Conservation (phyloP, 1,140 invertebrate species). For the Harpegnathos saltator region DNA sequence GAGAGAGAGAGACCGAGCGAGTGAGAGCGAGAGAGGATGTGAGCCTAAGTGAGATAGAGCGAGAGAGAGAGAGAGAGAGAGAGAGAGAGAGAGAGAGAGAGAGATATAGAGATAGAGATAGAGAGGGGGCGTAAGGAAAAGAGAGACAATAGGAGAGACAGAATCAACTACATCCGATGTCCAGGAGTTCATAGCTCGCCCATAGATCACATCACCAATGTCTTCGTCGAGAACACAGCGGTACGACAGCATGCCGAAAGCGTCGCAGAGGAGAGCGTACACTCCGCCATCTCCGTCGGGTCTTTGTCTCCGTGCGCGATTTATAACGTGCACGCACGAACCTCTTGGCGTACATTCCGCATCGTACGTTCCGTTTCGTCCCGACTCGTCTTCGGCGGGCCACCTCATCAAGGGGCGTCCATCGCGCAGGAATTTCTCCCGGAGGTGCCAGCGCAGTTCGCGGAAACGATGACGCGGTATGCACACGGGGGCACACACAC, state of each 20-base stretch:
- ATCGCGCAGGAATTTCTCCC: too few relatives aligned
- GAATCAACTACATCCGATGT: conserved; percentile 52
- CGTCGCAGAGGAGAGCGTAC: not conserved
- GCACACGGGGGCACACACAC: too few relatives aligned
- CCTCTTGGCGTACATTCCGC: too few relatives aligned
- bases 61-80: not conserved
- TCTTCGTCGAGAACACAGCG: not conserved
- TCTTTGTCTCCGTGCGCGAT: conserved; percentile 42
- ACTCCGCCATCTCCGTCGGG: conserved; percentile 26
- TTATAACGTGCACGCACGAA: not conserved
- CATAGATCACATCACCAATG: conserved; percentile 45
- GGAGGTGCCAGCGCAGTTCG: too few relatives aligned
- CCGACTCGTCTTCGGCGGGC: too few relatives aligned
- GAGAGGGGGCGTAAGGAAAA: too few relatives aligned
- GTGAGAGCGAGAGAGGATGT: not conserved
- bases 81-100: conserved; percentile 32
- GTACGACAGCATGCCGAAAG: not conserved
- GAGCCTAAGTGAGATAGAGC: not conserved
- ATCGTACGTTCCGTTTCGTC: too few relatives aligned
- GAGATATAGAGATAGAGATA: too few relatives aligned
- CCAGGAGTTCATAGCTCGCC: conserved; percentile 50
- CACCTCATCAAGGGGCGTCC: too few relatives aligned
- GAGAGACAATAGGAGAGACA: conserved; percentile 44
- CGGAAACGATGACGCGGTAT: too few relatives aligned
- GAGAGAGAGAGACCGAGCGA: not conserved